A percentile compares a stretch with the other conserved stretches of the same genome.
These are phyloP conservation scores for Biston stratarius DNA, from an alignment of 2,888 invertebrate species.

Conservation along the genomic window DNA sequence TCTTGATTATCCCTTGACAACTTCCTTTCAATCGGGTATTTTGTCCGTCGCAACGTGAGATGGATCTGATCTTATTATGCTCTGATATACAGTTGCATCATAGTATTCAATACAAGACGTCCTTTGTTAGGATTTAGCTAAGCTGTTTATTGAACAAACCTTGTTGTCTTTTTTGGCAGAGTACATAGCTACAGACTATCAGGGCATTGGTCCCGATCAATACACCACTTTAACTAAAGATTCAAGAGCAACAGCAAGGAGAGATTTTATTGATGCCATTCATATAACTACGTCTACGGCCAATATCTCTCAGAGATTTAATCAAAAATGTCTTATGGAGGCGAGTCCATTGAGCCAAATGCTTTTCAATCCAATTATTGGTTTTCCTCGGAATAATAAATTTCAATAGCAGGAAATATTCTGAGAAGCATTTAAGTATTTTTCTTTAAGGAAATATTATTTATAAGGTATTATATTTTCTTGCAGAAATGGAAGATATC, in stretches of 20 bases:
- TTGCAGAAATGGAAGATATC: constrained; percentile 92
- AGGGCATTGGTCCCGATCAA: constrained; percentile 37
- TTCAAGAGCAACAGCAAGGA: constrained; percentile 26
- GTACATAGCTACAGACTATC: constrained; percentile 6
- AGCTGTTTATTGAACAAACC: background rate
- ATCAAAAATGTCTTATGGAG: constrained; percentile 30
- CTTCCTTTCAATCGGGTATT: constrained; percentile 67
- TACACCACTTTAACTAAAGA: constrained; percentile 31
- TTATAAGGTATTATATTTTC: constrained; percentile 48
- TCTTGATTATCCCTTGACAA: constrained; percentile 78
- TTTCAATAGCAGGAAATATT: constrained; percentile 23
- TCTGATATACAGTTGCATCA: constrained; percentile 27
- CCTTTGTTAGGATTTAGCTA: constrained; percentile 20
- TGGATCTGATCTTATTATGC: constrained; percentile 39
- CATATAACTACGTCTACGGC: constrained; percentile 20
- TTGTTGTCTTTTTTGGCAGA: background rate
- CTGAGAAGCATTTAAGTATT: constrained; percentile 37
- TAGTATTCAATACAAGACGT: constrained; percentile 28
- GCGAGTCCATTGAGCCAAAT: constrained; percentile 28
- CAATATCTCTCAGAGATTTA: constrained; percentile 32
- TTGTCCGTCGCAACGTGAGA: constrained; percentile 36
- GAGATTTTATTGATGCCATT: constrained; percentile 35
- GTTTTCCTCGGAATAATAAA: constrained; percentile 31
- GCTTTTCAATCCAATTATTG: constrained; percentile 36
- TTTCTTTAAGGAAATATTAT: constrained; percentile 31